Conservation (phyloP, 2,113 vertebrate species). For the Planiliza haematocheilus region DNA sequence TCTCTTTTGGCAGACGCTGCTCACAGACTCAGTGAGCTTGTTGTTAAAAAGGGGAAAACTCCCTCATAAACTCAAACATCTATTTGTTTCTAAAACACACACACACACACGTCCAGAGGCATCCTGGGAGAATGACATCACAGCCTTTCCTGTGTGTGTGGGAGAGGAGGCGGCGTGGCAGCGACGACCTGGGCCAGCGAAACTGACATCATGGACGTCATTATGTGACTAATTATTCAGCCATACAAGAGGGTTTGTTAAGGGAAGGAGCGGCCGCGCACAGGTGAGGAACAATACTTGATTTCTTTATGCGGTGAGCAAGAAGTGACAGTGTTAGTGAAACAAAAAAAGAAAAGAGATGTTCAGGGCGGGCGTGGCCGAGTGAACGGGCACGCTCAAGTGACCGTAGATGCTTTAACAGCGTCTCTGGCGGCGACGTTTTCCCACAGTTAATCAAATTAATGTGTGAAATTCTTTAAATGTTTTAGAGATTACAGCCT, state of each 20-base stretch:
- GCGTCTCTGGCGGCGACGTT: neutral
- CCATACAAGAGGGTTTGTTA: neutral
- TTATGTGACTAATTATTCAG: constrained; percentile 40
- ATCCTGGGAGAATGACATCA: constrained; percentile 49
- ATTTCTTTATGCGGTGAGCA: neutral
- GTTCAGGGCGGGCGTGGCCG: constrained; percentile 23
- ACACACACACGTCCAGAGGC: constrained; percentile 30
- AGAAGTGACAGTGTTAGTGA: neutral
- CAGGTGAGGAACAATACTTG: constrained; percentile 37
- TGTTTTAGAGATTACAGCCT: too few relatives aligned
- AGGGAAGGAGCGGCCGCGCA: neutral
- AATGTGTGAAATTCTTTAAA: too few relatives aligned
- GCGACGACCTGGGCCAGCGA: constrained; percentile 42
- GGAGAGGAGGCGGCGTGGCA: neutral
- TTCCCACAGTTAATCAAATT: too few relatives aligned
- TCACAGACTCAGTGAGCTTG: constrained; percentile 1
- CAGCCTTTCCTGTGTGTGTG: constrained; percentile 50
- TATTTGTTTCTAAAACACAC: constrained; percentile 44
- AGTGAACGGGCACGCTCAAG: neutral
- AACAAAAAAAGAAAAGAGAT: neutral
- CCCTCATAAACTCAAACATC: constrained; percentile 33
- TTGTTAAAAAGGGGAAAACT: constrained; percentile 39
- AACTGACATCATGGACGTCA: constrained; percentile 40
- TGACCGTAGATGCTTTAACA: neutral
- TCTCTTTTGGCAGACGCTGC: constrained; percentile 4